These are phyloP conservation scores for Origma solitaria DNA, from an alignment of 2,113 vertebrate genomes.

Conservation along the genomic window DNA sequence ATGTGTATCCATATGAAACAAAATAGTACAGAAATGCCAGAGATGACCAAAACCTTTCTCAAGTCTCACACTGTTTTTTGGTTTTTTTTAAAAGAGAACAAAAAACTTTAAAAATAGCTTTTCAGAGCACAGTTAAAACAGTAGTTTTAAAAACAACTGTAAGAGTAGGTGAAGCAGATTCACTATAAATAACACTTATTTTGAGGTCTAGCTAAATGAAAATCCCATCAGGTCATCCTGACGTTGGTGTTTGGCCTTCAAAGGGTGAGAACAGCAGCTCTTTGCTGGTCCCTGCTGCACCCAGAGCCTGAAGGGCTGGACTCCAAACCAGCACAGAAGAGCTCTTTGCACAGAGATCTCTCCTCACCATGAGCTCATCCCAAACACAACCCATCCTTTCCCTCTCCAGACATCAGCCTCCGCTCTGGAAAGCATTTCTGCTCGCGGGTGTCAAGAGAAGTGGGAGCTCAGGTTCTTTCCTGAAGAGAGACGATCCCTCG, in stretches of 20 bases:
- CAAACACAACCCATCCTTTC: not conserved
- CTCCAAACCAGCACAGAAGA: not conserved
- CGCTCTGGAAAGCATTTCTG: not conserved
- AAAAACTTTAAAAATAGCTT: not conserved
- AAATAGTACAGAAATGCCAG: not conserved
- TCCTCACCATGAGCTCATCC: not conserved
- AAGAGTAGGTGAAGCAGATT: not conserved
- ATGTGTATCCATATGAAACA: not conserved
- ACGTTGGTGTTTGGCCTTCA: not conserved
- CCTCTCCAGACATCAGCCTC: not conserved
- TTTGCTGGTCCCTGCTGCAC: not conserved
- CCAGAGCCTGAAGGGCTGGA: not conserved
- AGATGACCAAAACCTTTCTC: not conserved
- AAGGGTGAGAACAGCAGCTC: not conserved
- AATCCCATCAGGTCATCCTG: not conserved
- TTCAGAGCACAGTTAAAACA: not conserved
- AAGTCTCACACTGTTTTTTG: not conserved
- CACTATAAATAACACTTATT: not conserved
- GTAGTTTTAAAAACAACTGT: not conserved
- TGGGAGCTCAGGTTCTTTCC: not conserved
- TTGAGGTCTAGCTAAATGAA: not conserved
- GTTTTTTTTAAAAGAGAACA: not conserved
- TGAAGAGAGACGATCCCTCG: not conserved
- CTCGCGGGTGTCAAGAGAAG: not conserved
- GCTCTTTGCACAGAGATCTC: not conserved